Conservation (phyloP, 2,888 invertebrate genomes). For the Yponomeuta evonymella region DNA sequence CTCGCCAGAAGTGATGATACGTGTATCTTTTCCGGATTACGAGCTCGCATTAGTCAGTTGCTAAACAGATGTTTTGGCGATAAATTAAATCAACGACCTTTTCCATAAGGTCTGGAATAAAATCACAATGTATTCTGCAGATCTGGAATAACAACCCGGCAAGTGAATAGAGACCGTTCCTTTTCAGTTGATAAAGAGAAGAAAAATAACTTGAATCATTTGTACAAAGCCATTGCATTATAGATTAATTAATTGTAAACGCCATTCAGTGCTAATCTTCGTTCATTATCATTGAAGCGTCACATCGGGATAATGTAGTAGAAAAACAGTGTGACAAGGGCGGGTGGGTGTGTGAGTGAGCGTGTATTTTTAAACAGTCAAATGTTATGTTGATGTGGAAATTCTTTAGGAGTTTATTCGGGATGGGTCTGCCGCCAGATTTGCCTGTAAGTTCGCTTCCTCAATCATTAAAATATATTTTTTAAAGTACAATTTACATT, state of each 20-base stretch:
- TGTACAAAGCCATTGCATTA: neutral
- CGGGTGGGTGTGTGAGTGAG: constrained; percentile 28
- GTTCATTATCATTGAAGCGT: neutral
- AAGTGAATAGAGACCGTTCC: too few species aligned
- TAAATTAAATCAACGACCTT: too few species aligned
- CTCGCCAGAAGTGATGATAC: too few species aligned
- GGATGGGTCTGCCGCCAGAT: constrained; percentile 69
- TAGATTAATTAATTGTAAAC: neutral
- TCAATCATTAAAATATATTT: neutral
- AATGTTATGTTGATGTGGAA: constrained; percentile 64
- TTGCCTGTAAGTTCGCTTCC: constrained; percentile 54
- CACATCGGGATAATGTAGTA: constrained; percentile 24
- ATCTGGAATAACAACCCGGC: too few species aligned
- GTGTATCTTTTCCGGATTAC: too few species aligned
- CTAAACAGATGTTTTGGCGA: too few species aligned
- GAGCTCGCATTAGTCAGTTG: too few species aligned
- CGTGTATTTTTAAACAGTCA: constrained; percentile 23
- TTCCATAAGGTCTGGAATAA: too few species aligned
- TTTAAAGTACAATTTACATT: neutral
- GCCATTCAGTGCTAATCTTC: neutral
- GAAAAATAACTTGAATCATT: constrained; percentile 17
- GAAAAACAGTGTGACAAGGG: constrained; percentile 24
- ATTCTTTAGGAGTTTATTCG: constrained; percentile 50
- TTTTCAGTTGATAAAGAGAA: too few species aligned
- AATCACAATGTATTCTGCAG: too few species aligned